These are phyloP conservation scores for Bombylius discolor DNA, from an alignment of 2,888 invertebrate genomes.

Conservation along the genomic window DNA sequence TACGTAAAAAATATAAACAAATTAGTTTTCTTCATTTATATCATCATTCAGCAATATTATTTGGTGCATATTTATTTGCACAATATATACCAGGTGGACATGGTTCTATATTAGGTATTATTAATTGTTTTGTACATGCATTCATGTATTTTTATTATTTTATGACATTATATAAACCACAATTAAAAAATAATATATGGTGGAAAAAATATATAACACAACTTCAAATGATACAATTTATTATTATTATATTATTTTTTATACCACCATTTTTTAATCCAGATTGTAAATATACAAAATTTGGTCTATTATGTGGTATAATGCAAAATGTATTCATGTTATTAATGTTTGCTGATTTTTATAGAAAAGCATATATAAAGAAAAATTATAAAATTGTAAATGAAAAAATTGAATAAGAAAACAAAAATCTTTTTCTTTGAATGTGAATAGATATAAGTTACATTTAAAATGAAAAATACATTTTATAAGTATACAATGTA, in stretches of 20 bases:
- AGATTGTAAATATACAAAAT: background rate
- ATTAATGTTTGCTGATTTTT: background rate
- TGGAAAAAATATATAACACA: slow-evolving; percentile 73
- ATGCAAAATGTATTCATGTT: background rate
- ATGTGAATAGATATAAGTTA: too few species aligned
- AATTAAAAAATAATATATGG: slow-evolving; percentile 55
- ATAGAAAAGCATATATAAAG: background rate
- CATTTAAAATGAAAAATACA: too few species aligned
- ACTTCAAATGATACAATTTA: slow-evolving; percentile 50
- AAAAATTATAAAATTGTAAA: background rate
- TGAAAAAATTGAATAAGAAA: background rate
- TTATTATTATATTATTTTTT: background rate
- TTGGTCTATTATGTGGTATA: background rate
- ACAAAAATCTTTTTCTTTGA: too few species aligned
- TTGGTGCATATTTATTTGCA: slow-evolving; percentile 44
- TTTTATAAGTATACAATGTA: too few species aligned
- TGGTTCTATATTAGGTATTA: slow-evolving; percentile 46
- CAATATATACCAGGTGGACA: slow-evolving; percentile 52
- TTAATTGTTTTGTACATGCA: slow-evolving; percentile 61
- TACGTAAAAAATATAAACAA: slow-evolving; percentile 52
- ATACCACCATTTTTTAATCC: background rate
- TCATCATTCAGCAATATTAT: slow-evolving; percentile 58
- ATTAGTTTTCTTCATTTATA: slow-evolving; percentile 54
- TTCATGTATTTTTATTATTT: slow-evolving; percentile 72
- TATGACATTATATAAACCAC: slow-evolving; percentile 52